Percentiles rank a stretch among this genome's conserved stretches.
Conservation (phyloP, 2,113 vertebrate species). For the Centropus unirufus region DNA sequence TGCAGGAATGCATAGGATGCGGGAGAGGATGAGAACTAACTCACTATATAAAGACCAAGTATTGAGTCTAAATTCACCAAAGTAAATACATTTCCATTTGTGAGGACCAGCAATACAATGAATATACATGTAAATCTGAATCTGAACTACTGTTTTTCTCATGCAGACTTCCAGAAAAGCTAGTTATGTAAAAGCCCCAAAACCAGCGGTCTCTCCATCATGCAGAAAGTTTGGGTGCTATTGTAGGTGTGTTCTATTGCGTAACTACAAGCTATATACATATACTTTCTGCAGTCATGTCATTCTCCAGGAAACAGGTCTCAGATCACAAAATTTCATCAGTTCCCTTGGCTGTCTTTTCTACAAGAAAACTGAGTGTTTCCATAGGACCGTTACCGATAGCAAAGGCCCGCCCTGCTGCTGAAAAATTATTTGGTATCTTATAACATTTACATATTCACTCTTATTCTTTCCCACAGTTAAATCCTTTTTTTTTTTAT, state of each 20-base stretch:
- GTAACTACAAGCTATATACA: not conserved
- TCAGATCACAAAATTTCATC: not conserved
- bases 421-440: not conserved
- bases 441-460: constrained; percentile 11
- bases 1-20: not conserved
- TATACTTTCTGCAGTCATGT: not conserved
- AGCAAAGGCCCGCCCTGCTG: not conserved
- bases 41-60: not conserved
- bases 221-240: not conserved
- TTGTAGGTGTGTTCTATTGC: not conserved
- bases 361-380: not conserved
- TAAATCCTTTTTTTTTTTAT: not conserved
- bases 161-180: not conserved
- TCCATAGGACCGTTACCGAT: too few species aligned
- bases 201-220: not conserved
- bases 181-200: not conserved
- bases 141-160: not conserved
- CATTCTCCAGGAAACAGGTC: not conserved
- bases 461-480: not conserved
- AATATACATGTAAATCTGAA: not conserved
- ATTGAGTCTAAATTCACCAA: not conserved
- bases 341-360: not conserved
- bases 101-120: not conserved
- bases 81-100: not conserved
- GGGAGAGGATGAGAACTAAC: not conserved